These are phyloP conservation scores for Periparus ater DNA, from an alignment of 2,797 vertebrate species.

Conservation along the genomic window DNA sequence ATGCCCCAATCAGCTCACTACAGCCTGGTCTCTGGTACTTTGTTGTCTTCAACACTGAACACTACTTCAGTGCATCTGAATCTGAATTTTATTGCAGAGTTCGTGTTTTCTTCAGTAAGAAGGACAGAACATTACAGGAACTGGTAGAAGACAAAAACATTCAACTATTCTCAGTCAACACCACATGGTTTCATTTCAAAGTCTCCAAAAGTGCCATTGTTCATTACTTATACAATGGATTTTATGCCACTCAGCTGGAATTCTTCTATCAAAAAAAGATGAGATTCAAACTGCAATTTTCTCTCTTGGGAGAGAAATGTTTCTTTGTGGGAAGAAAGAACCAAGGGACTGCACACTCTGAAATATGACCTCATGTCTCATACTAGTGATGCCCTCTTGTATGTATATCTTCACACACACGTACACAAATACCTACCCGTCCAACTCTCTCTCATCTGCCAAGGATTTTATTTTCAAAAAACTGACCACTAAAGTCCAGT, in stretches of 20 bases:
- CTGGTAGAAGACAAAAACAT: background rate
- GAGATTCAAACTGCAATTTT: background rate
- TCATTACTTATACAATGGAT: background rate
- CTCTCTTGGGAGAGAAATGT: background rate
- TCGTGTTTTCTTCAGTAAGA: background rate
- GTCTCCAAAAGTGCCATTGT: background rate
- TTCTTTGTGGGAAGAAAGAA: background rate
- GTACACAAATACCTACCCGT: rapidly evolving
- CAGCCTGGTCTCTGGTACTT: background rate
- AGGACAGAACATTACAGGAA: background rate
- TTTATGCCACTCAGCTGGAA: background rate
- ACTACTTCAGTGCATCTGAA: background rate
- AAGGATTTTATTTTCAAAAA: background rate
- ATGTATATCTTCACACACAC: background rate
- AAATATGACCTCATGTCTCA: background rate
- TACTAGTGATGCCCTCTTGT: background rate
- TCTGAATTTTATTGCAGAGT: background rate
- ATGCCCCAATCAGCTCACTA: background rate
- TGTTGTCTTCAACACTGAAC: background rate
- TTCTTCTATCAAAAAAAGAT: background rate
- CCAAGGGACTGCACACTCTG: background rate
- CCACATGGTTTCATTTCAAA: background rate
- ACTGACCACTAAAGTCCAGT: background rate
- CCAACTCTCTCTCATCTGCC: background rate
- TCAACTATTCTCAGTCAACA: background rate